Evolutionary conservation across 2,797 vertebrate genomes (phyloP).

Genomic region (Cossypha polioptera): DNA sequence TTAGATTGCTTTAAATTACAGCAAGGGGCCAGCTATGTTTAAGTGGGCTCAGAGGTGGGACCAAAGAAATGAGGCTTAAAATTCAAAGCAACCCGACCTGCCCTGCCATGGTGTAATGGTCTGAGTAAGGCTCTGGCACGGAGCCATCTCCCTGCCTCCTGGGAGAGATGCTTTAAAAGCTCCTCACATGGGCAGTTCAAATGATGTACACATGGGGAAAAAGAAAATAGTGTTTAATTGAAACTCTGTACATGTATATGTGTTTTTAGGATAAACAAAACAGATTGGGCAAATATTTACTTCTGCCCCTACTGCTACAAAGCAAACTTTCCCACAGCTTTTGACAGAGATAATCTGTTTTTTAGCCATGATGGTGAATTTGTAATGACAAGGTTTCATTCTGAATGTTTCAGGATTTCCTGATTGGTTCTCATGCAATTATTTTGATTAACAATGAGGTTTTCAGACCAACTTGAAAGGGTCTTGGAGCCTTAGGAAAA

Average conservation of each 20-base stretch:
- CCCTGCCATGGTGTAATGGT: not conserved
- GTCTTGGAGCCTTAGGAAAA: not conserved
- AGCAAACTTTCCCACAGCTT: slow-evolving; percentile 65
- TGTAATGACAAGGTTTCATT: slow-evolving; percentile 57
- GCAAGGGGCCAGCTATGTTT: not conserved
- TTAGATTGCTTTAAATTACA: not conserved
- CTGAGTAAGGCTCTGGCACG: not conserved
- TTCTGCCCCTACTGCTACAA: slow-evolving; percentile 33
- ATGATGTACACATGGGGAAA: not conserved
- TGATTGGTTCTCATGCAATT: slow-evolving; percentile 62
- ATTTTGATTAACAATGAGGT: slow-evolving; percentile 57
- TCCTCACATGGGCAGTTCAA: not conserved
- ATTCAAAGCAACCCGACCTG: not conserved
- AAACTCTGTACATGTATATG: not conserved
- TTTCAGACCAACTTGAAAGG: slow-evolving; percentile 59
- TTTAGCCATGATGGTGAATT: slow-evolving; percentile 26
- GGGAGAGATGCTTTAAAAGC: not conserved
- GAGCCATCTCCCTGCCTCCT: not conserved
- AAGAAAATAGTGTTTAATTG: slow-evolving; percentile 8
- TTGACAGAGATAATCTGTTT: slow-evolving; percentile 27
- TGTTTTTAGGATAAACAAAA: slow-evolving; percentile 46
- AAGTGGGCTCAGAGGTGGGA: not conserved
- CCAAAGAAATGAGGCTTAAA: not conserved
- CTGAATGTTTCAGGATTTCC: slow-evolving; percentile 38
- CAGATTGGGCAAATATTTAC: slow-evolving; percentile 40